Evolutionary conservation across 1,140 invertebrate genomes (phyloP).

Genomic region (Brachionus calyciflorus): DNA sequence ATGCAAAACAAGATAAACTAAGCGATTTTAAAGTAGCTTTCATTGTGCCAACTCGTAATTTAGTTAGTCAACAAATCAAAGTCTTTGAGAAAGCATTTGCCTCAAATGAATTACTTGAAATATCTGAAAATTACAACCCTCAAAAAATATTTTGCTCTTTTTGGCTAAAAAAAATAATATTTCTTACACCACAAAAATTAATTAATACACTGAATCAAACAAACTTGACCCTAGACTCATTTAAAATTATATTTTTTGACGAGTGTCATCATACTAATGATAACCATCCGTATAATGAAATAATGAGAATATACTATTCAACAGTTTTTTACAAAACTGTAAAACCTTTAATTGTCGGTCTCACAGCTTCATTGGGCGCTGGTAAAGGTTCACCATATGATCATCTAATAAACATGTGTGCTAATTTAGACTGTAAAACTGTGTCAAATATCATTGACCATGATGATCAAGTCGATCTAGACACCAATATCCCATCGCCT

Average conservation of each 20-base stretch:
- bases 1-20: background rate
- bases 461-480: background rate
- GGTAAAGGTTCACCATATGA: background rate
- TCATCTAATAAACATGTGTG: slow-evolving; percentile 17
- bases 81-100: background rate
- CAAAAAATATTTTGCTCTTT: background rate
- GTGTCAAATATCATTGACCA: background rate
- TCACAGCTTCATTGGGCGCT: slow-evolving; percentile 8
- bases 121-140: background rate
- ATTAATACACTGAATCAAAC: slow-evolving; percentile 4
- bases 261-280: slow-evolving; percentile 35
- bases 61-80: background rate
- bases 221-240: background rate
- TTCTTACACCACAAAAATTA: slow-evolving; percentile 33
- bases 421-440: slow-evolving; percentile 3
- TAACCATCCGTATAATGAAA: slow-evolving; percentile 11
- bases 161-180: slow-evolving; percentile 7
- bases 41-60: background rate
- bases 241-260: slow-evolving; percentile 25
- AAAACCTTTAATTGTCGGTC: slow-evolving; percentile 12
- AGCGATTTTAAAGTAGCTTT: background rate
- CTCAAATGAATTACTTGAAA: background rate
- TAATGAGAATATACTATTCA: slow-evolving; percentile 22
- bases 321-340: background rate
- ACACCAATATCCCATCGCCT: background rate